Conservation (phyloP, 2,797 vertebrate species). For the Sebastes miniatus region DNA sequence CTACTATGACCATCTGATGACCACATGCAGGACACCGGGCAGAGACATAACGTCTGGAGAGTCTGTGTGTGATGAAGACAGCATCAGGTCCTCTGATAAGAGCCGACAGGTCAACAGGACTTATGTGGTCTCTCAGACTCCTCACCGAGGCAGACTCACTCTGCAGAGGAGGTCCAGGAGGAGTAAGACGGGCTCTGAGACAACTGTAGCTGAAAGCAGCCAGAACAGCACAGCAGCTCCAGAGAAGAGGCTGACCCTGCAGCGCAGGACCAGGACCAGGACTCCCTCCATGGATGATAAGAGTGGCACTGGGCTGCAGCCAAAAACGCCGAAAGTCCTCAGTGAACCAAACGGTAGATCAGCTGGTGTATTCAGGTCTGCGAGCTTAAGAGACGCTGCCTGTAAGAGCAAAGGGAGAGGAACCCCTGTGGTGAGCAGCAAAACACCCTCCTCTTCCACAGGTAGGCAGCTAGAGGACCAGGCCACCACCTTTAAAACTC, state of each 20-base stretch:
- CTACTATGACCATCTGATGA: constrained; percentile 71
- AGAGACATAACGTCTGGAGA: constrained; percentile 18
- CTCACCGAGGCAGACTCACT: constrained; percentile 66
- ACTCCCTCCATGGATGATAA: constrained; percentile 67
- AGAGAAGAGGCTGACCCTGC: constrained; percentile 80
- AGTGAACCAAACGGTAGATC: constrained; percentile 51
- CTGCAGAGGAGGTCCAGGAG: constrained; percentile 82
- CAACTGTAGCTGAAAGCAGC: constrained; percentile 36
- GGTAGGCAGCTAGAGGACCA: constrained; percentile 30
- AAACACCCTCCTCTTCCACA: background rate
- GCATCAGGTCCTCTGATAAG: constrained; percentile 54
- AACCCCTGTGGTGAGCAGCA: background rate
- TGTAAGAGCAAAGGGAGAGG: constrained; percentile 33
- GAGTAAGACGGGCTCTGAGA: constrained; percentile 71
- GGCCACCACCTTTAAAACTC: constrained; percentile 59
- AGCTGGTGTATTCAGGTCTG: constrained; percentile 34
- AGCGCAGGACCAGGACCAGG: constrained; percentile 75
- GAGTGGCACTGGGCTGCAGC: constrained; percentile 3
- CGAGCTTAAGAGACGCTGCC: constrained; percentile 50
- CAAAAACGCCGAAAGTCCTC: constrained; percentile 25
- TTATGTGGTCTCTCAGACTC: constrained; percentile 79
- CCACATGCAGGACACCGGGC: constrained; percentile 40
- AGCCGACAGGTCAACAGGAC: constrained; percentile 82
- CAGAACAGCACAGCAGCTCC: constrained; percentile 53
- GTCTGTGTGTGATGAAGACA: constrained; percentile 36